A percentile compares a stretch with the other conserved stretches of the same genome.
Evolutionary conservation across 2,797 vertebrate species (phyloP).

Genomic region (Anisognathus igniventris): DNA sequence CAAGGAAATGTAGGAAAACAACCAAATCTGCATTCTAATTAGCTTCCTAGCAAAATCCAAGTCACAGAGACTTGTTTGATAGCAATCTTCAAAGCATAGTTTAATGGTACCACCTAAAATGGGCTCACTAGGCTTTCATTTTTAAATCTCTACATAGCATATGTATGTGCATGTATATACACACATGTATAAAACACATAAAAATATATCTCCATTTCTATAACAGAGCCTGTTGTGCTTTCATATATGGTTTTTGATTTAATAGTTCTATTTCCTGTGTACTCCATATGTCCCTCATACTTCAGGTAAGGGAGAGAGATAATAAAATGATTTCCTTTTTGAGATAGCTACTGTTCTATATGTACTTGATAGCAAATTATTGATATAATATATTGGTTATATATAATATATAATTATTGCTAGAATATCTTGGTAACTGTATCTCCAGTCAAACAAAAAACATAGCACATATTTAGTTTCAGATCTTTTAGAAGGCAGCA

Average conservation of each 20-base stretch:
- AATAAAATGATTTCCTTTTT: neutral
- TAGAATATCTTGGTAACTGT: neutral
- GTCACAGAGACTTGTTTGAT: neutral
- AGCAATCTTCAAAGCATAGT: neutral
- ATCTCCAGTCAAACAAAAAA: neutral
- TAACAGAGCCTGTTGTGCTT: neutral
- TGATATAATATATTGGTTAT: neutral
- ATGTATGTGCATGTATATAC: rapidly evolving
- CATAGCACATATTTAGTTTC: neutral
- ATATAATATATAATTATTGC: no score
- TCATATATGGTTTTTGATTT: neutral
- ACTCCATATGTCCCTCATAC: neutral
- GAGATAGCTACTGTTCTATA: neutral
- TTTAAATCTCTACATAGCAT: neutral
- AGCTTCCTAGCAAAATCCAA: neutral
- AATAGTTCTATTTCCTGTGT: neutral
- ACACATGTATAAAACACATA: neutral
- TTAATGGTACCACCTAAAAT: neutral
- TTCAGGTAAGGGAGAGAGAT: neutral
- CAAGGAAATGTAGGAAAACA: neutral
- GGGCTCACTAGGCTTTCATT: neutral
- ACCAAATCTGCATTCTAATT: neutral
- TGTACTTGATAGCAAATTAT: neutral
- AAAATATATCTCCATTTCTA: neutral
- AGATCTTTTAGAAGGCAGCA: neutral